Evolutionary conservation across 2,797 vertebrate species (phyloP).

Genomic region (Craterocephalus amniculus): DNA sequence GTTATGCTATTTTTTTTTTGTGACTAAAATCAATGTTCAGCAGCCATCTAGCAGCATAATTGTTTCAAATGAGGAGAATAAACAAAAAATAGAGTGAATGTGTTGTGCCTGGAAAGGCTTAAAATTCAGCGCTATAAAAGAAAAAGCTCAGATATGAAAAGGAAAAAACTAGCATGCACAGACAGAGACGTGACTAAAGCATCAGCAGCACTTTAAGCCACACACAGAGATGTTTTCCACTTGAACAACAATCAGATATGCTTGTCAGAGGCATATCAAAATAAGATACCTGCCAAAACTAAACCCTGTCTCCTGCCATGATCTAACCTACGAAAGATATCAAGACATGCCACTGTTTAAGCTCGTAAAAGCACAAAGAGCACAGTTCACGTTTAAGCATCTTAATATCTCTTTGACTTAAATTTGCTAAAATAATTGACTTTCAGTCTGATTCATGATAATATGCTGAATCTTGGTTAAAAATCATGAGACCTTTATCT

Average conservation of each 20-base stretch:
- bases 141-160: not conserved
- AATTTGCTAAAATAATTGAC: slow-evolving; percentile 2
- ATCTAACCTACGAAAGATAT: slow-evolving; percentile 2
- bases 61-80: slow-evolving; percentile 2
- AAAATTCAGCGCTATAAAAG: not conserved
- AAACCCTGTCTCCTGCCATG: not conserved
- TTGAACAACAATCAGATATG: slow-evolving; percentile 44
- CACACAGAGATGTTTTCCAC: slow-evolving; percentile 45
- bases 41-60: not conserved
- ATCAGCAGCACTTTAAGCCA: slow-evolving; percentile 14
- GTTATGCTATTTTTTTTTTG: not conserved
- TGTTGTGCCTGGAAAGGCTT: not conserved
- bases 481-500: not conserved
- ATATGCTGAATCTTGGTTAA: not conserved
- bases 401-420: not conserved
- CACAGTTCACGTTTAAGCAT: not conserved
- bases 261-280: slow-evolving; percentile 17
- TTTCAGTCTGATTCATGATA: not conserved
- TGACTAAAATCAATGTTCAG: not conserved
- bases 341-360: not conserved
- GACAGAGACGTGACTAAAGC: slow-evolving; percentile 4
- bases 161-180: slow-evolving; percentile 2
- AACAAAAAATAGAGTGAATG: not conserved
- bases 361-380: not conserved
- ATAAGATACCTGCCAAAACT: slow-evolving; percentile 25